phyloP scores from a whole-genome alignment of 2,888 invertebrate genomes.

The Drosophila melanocephala region DNA sequence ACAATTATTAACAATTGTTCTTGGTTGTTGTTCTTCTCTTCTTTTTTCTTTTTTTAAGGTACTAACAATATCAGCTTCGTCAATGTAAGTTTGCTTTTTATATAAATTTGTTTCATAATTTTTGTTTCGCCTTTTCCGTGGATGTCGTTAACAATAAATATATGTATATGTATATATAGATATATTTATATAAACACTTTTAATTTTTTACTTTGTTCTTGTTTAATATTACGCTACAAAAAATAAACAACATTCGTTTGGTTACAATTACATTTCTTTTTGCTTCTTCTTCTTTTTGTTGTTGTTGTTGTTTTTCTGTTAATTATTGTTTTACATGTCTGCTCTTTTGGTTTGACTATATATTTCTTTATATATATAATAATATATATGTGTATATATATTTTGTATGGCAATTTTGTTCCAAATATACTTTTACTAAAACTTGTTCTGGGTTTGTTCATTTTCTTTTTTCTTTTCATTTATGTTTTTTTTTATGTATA shows the following conservation, averaged over 20 bases:
- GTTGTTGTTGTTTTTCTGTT: conserved; percentile 44
- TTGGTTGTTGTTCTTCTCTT: conserved; percentile 48
- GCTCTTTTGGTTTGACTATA: conserved; percentile 66
- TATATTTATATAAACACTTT: conserved; percentile 66
- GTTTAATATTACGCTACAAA: conserved; percentile 78
- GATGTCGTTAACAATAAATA: conserved; percentile 79
- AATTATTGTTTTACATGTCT: conserved; percentile 70
- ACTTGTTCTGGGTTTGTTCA: conserved; percentile 72
- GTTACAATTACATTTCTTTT: conserved; percentile 63
- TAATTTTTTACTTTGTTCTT: conserved; percentile 45
- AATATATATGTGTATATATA: conserved; percentile 42
- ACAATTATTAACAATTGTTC: conserved; percentile 72
- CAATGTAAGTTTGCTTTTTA: conserved; percentile 76
- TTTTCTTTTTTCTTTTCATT: conserved; percentile 40
- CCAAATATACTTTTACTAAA: conserved; percentile 82
- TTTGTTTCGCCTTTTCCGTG: conserved; percentile 80
- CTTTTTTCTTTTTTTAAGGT: conserved; percentile 76
- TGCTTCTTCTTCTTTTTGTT: conserved; percentile 4
- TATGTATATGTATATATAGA: conserved; percentile 63
- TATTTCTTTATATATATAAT: conserved; percentile 48
- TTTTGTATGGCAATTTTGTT: conserved; percentile 79
- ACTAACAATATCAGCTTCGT: conserved; percentile 85
- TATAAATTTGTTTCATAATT: conserved; percentile 78
- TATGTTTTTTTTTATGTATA: conserved; percentile 40
- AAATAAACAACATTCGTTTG: conserved; percentile 80